Evolutionary conservation across 2,797 vertebrate species (phyloP), one percentile per base, ranked within the genome.

Genomic region (Cyprinodon diabolis): DNA sequence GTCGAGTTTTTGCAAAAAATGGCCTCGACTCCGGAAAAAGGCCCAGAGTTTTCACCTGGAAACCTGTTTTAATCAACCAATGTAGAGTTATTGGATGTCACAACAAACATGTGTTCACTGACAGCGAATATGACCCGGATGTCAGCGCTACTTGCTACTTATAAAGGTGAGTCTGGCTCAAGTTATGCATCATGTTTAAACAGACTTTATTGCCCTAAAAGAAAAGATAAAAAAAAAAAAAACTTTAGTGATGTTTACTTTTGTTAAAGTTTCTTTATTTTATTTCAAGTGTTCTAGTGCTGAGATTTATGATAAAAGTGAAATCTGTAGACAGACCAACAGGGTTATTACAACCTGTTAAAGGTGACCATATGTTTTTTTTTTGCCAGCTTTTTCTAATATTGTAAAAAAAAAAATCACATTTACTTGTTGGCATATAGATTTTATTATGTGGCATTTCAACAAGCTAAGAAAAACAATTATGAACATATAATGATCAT

Each of bases 11-110:
- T 14, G 12, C 6, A 40, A 1, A 35, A 4, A 25, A 11, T 12
- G 3, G 0, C 0, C 1, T 0, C 6, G 10, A 4, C 3, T 0
- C 4, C n/a, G 1, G 6, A 0, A 9, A 11, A 1, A 6, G 47
- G 15, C 21, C 1, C 11, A 19, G 57, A 37, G 19, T 60, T 58
- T 47, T 12, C 12, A 10, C 2, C 1, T 6, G 12, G n/a, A 13
- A 25, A 45, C 40, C 30, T 30, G 30, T 30, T 30, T 30, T 54
- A 15, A 55, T 55, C 17, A 19, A 65, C 1, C 47, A 65, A 72
- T 71, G 47, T 43, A 15, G 40, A 21, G 69, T 48, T 77, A 12
- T 66, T 72, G 78, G 56, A 75, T 30, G 17, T 56, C 21, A 11
- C 40, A 43, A 15, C 11, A 45, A 65, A 45, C 62, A 58, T 35